Evolutionary conservation across 2,888 invertebrate genomes (phyloP).

Genomic region (Himalopsyche tibetana): DNA sequence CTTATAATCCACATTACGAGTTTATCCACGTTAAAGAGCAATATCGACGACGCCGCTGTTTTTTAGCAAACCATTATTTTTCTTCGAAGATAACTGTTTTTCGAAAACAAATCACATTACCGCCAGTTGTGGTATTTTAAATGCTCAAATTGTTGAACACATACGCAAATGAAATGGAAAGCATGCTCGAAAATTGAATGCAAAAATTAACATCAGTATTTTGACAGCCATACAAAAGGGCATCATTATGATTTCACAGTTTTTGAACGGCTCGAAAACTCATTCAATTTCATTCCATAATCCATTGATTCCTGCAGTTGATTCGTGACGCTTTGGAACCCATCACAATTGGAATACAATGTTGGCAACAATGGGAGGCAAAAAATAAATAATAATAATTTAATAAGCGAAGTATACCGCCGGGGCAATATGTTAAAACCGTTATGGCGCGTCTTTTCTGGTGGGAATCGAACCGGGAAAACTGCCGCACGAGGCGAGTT

Average conservation of each 20-base stretch:
- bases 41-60: too few species aligned
- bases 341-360: neutral
- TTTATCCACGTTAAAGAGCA: too few species aligned
- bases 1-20: too few species aligned
- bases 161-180: neutral
- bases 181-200: neutral
- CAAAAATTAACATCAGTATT: neutral
- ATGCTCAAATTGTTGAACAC: neutral
- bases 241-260: neutral
- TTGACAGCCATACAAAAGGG: slow-evolving; percentile 28
- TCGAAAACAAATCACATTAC: neutral
- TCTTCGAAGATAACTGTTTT: neutral
- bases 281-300: slow-evolving; percentile 5
- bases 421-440: slow-evolving; percentile 61
- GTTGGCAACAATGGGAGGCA: slow-evolving; percentile 19
- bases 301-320: slow-evolving; percentile 39
- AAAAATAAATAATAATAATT: slow-evolving; percentile 41
- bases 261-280: slow-evolving; percentile 37
- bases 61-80: neutral
- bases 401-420: slow-evolving; percentile 23
- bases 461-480: slow-evolving; percentile 58
- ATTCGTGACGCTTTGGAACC: slow-evolving; percentile 41
- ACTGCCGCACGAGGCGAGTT: slow-evolving; percentile 47
- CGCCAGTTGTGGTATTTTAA: neutral
- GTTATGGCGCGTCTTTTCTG: slow-evolving; percentile 52